Conservation (phyloP, 2,113 vertebrate genomes). For the Pseudopodoces humilis region DNA sequence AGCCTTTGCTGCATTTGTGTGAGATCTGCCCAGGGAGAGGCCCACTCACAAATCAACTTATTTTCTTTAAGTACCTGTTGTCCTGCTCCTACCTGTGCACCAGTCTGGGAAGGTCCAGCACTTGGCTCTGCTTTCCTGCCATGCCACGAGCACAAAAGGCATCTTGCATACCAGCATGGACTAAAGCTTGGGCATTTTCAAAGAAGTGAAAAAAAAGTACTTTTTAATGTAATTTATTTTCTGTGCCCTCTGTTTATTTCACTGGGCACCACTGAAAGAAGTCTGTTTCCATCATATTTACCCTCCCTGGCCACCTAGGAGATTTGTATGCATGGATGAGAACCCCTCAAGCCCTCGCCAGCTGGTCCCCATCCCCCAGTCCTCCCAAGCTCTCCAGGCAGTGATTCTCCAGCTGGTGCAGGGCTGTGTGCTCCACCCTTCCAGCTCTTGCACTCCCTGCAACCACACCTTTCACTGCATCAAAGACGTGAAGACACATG, state of each 20-base stretch:
- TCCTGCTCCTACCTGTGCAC: background rate
- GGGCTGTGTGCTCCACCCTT: background rate
- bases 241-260: background rate
- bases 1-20: background rate
- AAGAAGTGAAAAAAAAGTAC: background rate
- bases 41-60: background rate
- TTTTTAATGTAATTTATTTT: background rate
- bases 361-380: accelerated
- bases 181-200: background rate
- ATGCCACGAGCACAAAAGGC: background rate
- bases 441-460: background rate
- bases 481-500: accelerated
- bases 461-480: background rate
- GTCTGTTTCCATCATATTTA: background rate
- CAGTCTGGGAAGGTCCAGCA: background rate
- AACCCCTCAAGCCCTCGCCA: background rate
- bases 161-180: background rate
- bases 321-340: background rate
- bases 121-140: background rate
- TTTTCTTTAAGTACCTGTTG: background rate
- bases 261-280: background rate
- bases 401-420: accelerated
- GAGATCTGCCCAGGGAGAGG: background rate
- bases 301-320: background rate
- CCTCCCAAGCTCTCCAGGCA: background rate